Percentiles rank a stretch among this genome's conserved stretches.
phyloP scores from a whole-genome alignment of 2,797 vertebrate genomes.

The Bovichtus diacanthus region DNA sequence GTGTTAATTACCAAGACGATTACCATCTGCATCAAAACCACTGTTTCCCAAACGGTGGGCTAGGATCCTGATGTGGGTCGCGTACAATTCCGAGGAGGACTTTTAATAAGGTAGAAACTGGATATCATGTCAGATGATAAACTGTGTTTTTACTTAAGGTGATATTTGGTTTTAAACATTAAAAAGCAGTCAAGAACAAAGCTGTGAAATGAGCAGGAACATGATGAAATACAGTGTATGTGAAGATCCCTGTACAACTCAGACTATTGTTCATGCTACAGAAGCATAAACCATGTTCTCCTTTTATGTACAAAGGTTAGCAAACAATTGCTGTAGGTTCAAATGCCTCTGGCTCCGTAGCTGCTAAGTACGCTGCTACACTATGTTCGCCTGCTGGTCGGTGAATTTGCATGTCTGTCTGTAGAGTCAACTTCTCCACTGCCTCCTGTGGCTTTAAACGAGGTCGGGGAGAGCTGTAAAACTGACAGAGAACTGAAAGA shows the following conservation, averaged over 20 bases:
- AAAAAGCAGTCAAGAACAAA: neutral
- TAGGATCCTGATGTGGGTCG: slow-evolving; percentile 58
- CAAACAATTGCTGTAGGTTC: neutral
- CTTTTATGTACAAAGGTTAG: neutral
- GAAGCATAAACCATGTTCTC: neutral
- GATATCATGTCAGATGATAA: slow-evolving; percentile 13
- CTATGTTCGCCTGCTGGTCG: no score
- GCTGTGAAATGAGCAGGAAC: neutral
- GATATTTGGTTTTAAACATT: neutral
- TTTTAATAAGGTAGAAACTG: slow-evolving; percentile 31
- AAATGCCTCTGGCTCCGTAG: neutral
- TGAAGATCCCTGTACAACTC: neutral
- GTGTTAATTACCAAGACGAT: slow-evolving; percentile 82
- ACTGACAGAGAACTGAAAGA: no score
- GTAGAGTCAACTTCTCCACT: no score
- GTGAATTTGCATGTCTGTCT: no score
- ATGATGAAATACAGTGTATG: neutral
- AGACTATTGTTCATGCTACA: neutral
- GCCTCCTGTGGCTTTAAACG: no score
- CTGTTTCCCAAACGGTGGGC: slow-evolving; percentile 50
- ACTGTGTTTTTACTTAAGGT: neutral
- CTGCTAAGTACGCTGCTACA: neutral
- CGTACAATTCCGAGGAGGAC: slow-evolving; percentile 36
- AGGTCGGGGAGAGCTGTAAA: no score
- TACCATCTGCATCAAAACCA: slow-evolving; percentile 77